Evolutionary conservation across 2,888 invertebrate species (phyloP), one percentile per base, ranked within the genome.

Genomic region (Encarsia formosa): DNA sequence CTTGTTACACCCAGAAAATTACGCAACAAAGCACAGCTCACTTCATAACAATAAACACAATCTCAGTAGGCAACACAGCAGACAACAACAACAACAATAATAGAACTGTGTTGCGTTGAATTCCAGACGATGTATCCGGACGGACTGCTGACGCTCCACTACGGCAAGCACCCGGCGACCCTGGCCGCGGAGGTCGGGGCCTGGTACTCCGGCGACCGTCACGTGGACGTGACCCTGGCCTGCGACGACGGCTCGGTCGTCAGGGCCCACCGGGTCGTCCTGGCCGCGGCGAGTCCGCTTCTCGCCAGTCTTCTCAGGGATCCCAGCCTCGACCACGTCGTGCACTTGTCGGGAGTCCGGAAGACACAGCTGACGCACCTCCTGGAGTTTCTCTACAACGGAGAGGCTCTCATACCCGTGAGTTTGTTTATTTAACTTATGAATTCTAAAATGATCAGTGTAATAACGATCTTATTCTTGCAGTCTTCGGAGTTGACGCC

Each of bases 81-180:
- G n/a, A n/a, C n/a, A n/a, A n/a, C n/a, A n/a, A n/a, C n/a, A n/a
- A n/a, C n/a, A n/a, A n/a, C n/a, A n/a, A n/a, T n/a, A n/a, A n/a
- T n/a, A n/a, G n/a, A n/a, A n/a, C n/a, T n/a, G n/a, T n/a, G n/a
- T n/a, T n/a, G n/a, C n/a, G n/a, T n/a, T 40, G 11, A 3, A 9
- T 29, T n/a, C 1, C 68, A 74, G 73, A 71, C 78, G 76, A 80
- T 79, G 79, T 80, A 78, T 78, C 77, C 79, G 67, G 74, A 75
- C 69, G 75, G 75, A 63, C 81, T 90, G 81, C 84, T 91, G 80
- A 91, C 91, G 75, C 85, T 91, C 79, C 90, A 91, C 79, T 91
- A 91, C 79, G 90, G 90, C 81, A 91, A 91, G 81, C 91, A 91
- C 82, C 89, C 88, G 81, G 89, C 89, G 79, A 90, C 90, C 78